Conservation (phyloP, 2,113 vertebrate species). For the Irena cyanogastra region DNA sequence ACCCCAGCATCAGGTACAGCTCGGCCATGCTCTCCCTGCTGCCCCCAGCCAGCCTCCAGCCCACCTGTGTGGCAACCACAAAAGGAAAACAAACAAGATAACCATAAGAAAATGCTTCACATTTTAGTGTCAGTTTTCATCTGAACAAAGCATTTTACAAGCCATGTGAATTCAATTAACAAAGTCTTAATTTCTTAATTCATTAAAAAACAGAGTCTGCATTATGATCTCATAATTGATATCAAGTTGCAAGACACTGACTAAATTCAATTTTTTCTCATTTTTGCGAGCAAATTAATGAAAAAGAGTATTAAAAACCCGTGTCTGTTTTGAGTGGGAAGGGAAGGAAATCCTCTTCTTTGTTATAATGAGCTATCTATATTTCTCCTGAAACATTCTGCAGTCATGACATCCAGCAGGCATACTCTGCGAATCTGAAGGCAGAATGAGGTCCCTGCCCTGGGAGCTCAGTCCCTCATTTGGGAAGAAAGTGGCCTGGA, state of each 20-base stretch:
- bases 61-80: neutral
- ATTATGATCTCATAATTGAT: conserved; percentile 1
- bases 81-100: neutral
- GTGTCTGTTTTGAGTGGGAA: neutral
- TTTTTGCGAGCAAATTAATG: neutral
- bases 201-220: neutral
- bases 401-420: neutral
- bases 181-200: neutral
- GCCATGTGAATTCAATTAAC: neutral
- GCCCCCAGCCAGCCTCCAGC: neutral
- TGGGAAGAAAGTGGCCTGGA: neutral
- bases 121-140: neutral
- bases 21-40: neutral
- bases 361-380: neutral
- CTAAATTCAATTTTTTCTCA: neutral
- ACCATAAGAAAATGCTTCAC: fast-evolving
- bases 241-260: neutral
- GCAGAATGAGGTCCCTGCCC: neutral
- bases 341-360: conserved; percentile 1
- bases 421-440: neutral
- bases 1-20: fast-evolving
- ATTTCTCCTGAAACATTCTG: neutral
- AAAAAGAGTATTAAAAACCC: neutral
- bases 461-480: neutral
- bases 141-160: neutral